These are phyloP conservation scores for Lontra canadensis DNA, from an alignment of 2,113 vertebrate species.

Conservation along the genomic window DNA sequence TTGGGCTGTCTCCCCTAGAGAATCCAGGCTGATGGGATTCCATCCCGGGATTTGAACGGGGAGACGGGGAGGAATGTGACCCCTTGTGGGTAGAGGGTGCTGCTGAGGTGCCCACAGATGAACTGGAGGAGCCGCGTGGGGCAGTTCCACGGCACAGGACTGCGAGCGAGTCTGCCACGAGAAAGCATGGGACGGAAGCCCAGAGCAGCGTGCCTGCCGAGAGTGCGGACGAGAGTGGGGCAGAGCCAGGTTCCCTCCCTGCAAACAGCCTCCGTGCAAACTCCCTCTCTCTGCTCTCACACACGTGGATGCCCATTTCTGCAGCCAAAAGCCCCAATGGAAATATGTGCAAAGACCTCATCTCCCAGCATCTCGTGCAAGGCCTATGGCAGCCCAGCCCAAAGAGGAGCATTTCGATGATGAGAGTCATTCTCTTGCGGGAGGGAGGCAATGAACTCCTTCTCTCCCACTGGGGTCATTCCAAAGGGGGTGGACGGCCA, in stretches of 20 bases:
- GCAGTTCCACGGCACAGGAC: rapidly evolving
- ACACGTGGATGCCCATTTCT: too few species aligned
- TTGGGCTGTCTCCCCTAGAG: neutral
- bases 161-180: neutral
- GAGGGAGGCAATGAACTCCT: too few species aligned
- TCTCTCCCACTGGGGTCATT: neutral
- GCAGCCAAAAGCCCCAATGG: neutral
- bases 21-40: too few species aligned
- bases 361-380: neutral
- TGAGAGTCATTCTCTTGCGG: neutral
- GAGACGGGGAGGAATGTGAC: neutral
- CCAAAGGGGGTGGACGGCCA: neutral
- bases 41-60: neutral
- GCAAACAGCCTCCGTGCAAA: neutral
- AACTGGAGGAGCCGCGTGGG: neutral
- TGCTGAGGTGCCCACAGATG: neutral
- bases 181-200: neutral
- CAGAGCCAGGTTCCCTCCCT: neutral
- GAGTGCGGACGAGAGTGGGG: too few species aligned
- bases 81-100: neutral
- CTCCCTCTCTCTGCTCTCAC: neutral
- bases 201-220: neutral
- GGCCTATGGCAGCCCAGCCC: too few species aligned
- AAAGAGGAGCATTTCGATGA: neutral
- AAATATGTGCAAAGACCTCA: neutral